phyloP scores from a whole-genome alignment of 2,888 invertebrate species.

The Blomia tropicalis region DNA sequence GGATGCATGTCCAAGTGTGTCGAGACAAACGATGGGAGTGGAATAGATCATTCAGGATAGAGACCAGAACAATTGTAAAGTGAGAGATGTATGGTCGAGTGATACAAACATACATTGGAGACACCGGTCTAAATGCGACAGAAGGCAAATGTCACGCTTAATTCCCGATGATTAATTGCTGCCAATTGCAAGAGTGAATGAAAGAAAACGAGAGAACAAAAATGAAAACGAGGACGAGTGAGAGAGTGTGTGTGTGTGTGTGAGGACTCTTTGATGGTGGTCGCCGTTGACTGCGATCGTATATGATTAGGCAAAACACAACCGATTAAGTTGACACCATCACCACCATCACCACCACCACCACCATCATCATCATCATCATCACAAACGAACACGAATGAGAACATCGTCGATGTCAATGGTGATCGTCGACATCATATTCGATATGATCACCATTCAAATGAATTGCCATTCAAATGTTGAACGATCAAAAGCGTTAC shows the following conservation, averaged over 20 bases:
- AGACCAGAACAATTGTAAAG: neutral
- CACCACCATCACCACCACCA: too few species aligned
- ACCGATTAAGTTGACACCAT: constrained; percentile 6
- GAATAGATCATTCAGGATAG: too few species aligned
- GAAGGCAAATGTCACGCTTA: constrained; percentile 15
- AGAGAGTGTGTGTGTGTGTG: neutral
- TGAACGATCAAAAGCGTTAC: too few species aligned
- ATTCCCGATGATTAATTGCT: constrained; percentile 13
- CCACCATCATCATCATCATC: too few species aligned
- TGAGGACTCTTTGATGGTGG: neutral
- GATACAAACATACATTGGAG: neutral
- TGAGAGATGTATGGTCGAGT: neutral
- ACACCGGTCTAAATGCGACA: neutral
- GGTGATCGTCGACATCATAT: too few species aligned
- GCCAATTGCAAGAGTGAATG: too few species aligned
- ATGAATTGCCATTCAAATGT: too few species aligned
- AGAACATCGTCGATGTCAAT: too few species aligned
- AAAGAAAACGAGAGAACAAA: too few species aligned
- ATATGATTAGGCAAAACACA: constrained; percentile 6
- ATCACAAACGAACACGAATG: too few species aligned
- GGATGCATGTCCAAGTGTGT: neutral
- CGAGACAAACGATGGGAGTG: too few species aligned
- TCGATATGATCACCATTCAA: too few species aligned
- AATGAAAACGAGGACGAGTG: neutral
- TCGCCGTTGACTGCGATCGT: neutral